Base-by-base conservation (phyloP, 2,113 vertebrate genomes). In the Uria lomvia region DNA sequence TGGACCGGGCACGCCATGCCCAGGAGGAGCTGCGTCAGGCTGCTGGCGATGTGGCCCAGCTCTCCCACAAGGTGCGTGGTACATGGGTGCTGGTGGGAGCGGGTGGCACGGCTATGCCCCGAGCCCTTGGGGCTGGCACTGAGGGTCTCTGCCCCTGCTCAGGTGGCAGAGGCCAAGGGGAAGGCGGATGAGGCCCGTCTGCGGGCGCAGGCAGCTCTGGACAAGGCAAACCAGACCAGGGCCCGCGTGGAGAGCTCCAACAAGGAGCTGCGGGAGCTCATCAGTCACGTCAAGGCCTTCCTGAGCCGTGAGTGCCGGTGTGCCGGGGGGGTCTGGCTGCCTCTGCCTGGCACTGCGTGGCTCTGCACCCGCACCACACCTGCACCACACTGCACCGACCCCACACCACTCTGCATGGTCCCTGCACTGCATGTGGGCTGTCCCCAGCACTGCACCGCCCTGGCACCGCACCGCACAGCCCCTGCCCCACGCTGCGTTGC, bases 231-330 rank as follows among this genome's bases (percentile, higher is more conserved):
- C 14, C 98, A 98, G 96, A 99, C 98, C 92, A 99, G 99, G 90
- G 98, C 98, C 76, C 99, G 98, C 26, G 98, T 99, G 97, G 98
- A 99, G 78, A 98, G 97, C 91, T 99, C 99, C 96, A 99, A 99
- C 97, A 98, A 99, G 52, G 98, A 99, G 81, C 98, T 99, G 92
- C 98, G 99, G 80, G 98, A 99, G 93, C 99, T 99, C 73, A 99
- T 99, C 98, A 99, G 98, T 96, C 98, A 99, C 49, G 98, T 99
- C 97, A 98, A 99, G 67, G 98, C 99, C 93, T 99, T 99, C 97
- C 98, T 99, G 94, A 99, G 98, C 88, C 99, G 99, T 99, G 97
- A 99, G 99, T 98, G 71, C 86, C 3, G 0, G 68, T 4, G 3
- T 77, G 93, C 68, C 0, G 1, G 45, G 58, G 67, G 32, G n/a